Evolutionary conservation across 2,797 vertebrate genomes (phyloP), one percentile per base, ranked within the genome.

Genomic region (Schizopygopsis pylzovi): DNA sequence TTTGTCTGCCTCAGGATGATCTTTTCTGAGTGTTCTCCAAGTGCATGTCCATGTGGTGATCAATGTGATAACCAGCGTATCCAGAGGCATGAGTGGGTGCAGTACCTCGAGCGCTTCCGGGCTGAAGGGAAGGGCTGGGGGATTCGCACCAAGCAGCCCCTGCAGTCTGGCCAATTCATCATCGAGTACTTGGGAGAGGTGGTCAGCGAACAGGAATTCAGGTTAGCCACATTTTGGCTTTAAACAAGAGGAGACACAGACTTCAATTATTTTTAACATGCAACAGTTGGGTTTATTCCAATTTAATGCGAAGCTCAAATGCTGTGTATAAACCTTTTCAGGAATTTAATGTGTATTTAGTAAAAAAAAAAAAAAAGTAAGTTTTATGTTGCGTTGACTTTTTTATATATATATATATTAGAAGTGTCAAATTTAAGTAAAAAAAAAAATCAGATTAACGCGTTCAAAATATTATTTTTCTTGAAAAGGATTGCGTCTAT

Each of bases 41-140:
- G 97, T 92, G 97, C 97, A 0, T 99, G 98, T 83, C 98, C 98
- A 0, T 98, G 96, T 10, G 93, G 92, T 2, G 98, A 99, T 18
- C 95, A 93, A 3, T 99, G 98, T 85, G 96, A 97, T 92, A 99
- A 99, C 92, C 98, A 99, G 94, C 94, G 97, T 85, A 99, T 99
- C 91, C 98, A 99, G 95, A 94, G 96, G 91, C 98, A 99, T 1
- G 98, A 99, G 56, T 99, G 98, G 98, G 98, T 98, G 28, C 98
- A 99, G 89, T 99, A 97, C 91, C 94, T 99, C 88, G 98, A 99
- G 88, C 95, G 98, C 28, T 99, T 99, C 92, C 95, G 98, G 15
- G 97, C 98, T 0, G 98, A 99, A 82, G 98, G 98, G 79, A 99
- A 99, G 65, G 98, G 98, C 20, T 99, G 98, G 98, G 98, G 98